Evolutionary conservation across 2,888 invertebrate genomes (phyloP).

Genomic region (Pomacea canaliculata): DNA sequence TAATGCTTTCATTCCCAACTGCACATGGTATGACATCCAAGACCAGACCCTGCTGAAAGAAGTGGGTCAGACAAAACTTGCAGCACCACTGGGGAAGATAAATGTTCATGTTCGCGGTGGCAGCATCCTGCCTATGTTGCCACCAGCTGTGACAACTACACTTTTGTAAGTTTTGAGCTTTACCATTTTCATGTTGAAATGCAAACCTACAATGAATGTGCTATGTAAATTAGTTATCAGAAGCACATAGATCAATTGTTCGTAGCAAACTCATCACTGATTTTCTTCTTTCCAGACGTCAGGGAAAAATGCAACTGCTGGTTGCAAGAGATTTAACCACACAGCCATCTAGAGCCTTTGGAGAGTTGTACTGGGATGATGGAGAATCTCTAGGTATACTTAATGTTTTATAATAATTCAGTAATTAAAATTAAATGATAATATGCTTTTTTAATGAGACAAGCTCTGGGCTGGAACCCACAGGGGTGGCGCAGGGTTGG

Average conservation of each 20-base stretch:
- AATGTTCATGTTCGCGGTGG: conserved; percentile 76
- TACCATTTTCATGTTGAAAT: background rate
- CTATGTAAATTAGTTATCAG: too few species aligned
- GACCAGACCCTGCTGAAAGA: conserved; percentile 38
- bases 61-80: conserved; percentile 62
- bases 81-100: conserved; percentile 77
- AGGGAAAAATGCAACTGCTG: conserved; percentile 41
- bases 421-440: too few species aligned
- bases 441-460: too few species aligned
- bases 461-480: too few species aligned
- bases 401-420: background rate
- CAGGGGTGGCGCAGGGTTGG: too few species aligned
- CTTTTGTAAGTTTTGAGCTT: conserved; percentile 40
- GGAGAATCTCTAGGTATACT: conserved; percentile 45
- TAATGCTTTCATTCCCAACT: conserved; percentile 58
- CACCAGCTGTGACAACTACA: conserved; percentile 77
- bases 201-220: background rate
- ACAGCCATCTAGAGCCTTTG: conserved; percentile 33
- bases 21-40: conserved; percentile 59
- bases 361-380: conserved; percentile 55
- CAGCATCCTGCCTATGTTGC: conserved; percentile 69
- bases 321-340: conserved; percentile 31
- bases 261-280: too few species aligned
- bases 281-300: conserved; percentile 28
- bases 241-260: too few species aligned